phyloP scores from a whole-genome alignment of 2,113 vertebrate species.

The Clarias macrocephalus region DNA sequence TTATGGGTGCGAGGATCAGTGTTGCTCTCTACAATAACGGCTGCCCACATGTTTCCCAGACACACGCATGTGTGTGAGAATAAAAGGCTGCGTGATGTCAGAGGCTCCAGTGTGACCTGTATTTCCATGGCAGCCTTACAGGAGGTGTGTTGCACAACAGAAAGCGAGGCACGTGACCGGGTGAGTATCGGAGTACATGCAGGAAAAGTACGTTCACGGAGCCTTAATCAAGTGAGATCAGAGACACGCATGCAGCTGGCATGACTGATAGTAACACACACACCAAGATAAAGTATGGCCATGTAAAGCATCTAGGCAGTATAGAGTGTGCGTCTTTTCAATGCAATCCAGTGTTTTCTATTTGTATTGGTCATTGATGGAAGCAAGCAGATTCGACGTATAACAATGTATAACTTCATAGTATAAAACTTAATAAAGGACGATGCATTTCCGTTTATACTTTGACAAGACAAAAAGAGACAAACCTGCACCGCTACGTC shows the following conservation, averaged over 20 bases:
- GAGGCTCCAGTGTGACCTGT: neutral
- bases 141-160: slow-evolving; percentile 44
- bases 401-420: neutral
- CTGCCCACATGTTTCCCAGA: slow-evolving; percentile 1
- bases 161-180: slow-evolving; percentile 5
- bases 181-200: slow-evolving; percentile 33
- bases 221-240: neutral
- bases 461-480: too few relatives aligned
- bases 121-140: slow-evolving; percentile 22
- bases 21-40: neutral
- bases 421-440: neutral
- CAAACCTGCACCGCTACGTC: too few relatives aligned
- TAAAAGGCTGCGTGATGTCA: slow-evolving; percentile 27
- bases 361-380: neutral
- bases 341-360: neutral
- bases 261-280: neutral
- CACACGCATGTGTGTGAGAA: slow-evolving; percentile 14
- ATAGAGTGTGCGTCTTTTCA: too few relatives aligned
- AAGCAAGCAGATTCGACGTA: neutral
- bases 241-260: neutral
- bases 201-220: slow-evolving; percentile 10
- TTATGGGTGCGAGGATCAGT: neutral
- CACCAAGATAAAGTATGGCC: neutral
- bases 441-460: too few relatives aligned
- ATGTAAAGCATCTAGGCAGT: neutral